A percentile compares a stretch with the other conserved stretches of the same genome.
phyloP scores from a whole-genome alignment of 2,113 vertebrate species.

The Salvelinus fontinalis region DNA sequence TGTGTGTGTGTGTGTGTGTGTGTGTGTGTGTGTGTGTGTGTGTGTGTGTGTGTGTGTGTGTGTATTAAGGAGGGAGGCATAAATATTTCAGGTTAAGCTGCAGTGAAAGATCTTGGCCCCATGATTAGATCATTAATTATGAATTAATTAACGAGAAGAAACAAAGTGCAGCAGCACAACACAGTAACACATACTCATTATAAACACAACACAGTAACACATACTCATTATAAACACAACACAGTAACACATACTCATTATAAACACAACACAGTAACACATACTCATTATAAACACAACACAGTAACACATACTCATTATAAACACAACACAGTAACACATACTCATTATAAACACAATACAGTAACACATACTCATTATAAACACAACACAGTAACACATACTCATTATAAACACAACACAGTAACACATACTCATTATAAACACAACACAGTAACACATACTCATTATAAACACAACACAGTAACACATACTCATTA shows the following conservation, averaged over 20 bases:
- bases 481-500: constrained; percentile 23
- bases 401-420: constrained; percentile 16
- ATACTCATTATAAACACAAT: constrained; percentile 12
- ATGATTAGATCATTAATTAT: constrained; percentile 68
- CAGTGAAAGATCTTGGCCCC: constrained; percentile 44
- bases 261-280: not conserved
- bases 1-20: constrained; percentile 14
- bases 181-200: not conserved
- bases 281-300: constrained; percentile 16
- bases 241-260: constrained; percentile 23
- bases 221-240: constrained; percentile 50
- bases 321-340: not conserved
- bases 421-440: constrained; percentile 23
- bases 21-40: constrained; percentile 1
- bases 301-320: constrained; percentile 23
- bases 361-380: constrained; percentile 23
- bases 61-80: not conserved
- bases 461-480: constrained; percentile 16
- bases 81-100: constrained; percentile 18
- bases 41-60: not conserved
- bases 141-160: constrained; percentile 62
- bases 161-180: constrained; percentile 39
- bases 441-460: not conserved
- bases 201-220: not conserved
- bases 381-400: not conserved